Conservation (phyloP, 2,888 invertebrate species). For the Caenorhabditis sp. region DNA sequence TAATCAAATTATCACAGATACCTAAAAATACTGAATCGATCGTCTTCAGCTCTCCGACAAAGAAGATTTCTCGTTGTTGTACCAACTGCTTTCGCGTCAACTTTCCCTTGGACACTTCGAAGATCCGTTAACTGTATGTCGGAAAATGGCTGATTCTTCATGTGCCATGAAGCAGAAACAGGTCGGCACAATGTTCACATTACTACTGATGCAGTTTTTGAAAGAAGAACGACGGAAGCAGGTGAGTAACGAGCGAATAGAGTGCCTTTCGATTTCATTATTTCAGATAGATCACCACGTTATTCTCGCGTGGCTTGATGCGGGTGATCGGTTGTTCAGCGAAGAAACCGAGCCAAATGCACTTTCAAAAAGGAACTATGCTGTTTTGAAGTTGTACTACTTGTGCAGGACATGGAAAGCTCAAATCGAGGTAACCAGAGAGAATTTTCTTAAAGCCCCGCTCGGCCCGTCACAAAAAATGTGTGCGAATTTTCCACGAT, state of each 20-base stretch:
- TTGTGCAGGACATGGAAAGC: slow-evolving; percentile 16
- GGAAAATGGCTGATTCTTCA: slow-evolving; percentile 5
- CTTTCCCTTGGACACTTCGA: slow-evolving; percentile 7
- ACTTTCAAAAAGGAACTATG: background rate
- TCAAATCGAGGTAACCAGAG: slow-evolving; percentile 20
- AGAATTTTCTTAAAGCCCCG: too few relatives aligned
- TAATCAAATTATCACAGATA: background rate
- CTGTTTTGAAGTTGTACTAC: slow-evolving; percentile 17
- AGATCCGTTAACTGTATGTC: background rate
- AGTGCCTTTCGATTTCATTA: background rate
- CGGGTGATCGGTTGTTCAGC: slow-evolving; percentile 10
- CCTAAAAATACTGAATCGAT: background rate
- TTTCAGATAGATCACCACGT: slow-evolving; percentile 32
- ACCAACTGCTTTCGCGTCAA: background rate
- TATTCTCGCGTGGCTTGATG: slow-evolving; percentile 16
- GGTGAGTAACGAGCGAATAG: background rate
- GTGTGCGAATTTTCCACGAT: too few relatives aligned
- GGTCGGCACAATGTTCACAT: slow-evolving; percentile 3
- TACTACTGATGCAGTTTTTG: slow-evolving; percentile 10
- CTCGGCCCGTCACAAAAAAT: too few relatives aligned
- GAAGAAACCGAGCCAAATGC: background rate
- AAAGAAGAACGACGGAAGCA: slow-evolving; percentile 12
- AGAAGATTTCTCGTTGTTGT: background rate
- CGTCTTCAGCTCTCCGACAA: background rate
- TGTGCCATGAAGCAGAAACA: background rate